Evolutionary conservation across 2,888 invertebrate species (phyloP), one percentile per base, ranked within the genome.

Genomic region (Diarsia dahlii): DNA sequence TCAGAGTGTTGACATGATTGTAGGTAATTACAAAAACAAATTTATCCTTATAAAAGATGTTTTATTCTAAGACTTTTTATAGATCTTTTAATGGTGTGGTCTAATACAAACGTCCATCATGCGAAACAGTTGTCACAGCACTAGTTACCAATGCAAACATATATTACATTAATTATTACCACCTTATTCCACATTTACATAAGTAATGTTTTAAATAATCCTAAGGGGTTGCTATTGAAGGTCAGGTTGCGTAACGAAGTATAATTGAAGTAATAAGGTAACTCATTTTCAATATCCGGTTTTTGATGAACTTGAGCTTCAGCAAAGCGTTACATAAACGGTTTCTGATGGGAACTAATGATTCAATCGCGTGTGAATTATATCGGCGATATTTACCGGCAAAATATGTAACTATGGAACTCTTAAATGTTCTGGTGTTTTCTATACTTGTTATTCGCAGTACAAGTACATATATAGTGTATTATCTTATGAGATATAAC

Each of bases 281-380:
- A 74, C 56, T 6, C 15, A 67, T 34, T 45, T 66, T 20, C n/a
- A 58, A 28, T 39, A 67, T 50, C 54, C 34, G 52, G 20, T 68
- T n/a, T 39, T 52, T 39, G 64, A 68, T 58, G 46, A 64, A 20
- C 60, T 63, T 15, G 13, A 63, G 12, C 50, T 45, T 46, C 10
- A 28, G 5, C 10, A 71, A 50, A 28, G 15, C 8, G 15, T 78
- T 81, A 67, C 18, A 46, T 67, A 63, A 78, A 34, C 62, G 66
- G 3, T 81, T 56, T 75, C 23, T 76, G 64, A 65, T 68, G 69
- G 23, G 64, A 69, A 13, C 52, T 77, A 80, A 82, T 10, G 77
- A 60, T 54, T 56, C 45, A 12, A 70, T 82, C 34, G 77, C 70
- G 70, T 80, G 79, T 50, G 60, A 60, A 70, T 64, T 65, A 60